Conservation (phyloP, 2,888 invertebrate species). For the Coecobrya sp. region DNA sequence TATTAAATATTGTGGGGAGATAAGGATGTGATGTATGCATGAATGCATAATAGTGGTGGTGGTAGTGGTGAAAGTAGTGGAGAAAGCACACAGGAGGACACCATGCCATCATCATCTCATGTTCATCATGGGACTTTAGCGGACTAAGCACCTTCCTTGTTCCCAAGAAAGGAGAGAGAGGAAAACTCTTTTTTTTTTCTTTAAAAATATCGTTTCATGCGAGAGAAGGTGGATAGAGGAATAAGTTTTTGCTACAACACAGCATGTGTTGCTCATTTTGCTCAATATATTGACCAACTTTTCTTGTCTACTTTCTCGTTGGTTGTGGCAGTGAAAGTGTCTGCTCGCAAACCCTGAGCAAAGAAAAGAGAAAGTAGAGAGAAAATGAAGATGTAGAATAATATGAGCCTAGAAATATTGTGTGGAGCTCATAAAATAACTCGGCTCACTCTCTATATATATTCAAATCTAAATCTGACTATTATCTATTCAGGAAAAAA, state of each 20-base stretch:
- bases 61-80: conserved; percentile 12
- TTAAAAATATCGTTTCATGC: conserved; percentile 55
- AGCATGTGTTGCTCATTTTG: conserved; percentile 76
- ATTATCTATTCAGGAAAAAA: conserved; percentile 15
- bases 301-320: neutral
- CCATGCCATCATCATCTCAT: neutral
- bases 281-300: conserved; percentile 63
- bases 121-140: conserved; percentile 37
- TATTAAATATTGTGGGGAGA: conserved; percentile 81
- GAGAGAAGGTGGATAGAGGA: neutral
- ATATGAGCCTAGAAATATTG: neutral
- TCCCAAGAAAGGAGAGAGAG: neutral
- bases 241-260: neutral
- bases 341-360: neutral
- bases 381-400: conserved; percentile 26
- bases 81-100: conserved; percentile 13
- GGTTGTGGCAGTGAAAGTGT: conserved; percentile 25
- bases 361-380: neutral
- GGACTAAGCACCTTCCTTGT: conserved; percentile 25
- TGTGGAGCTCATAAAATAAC: conserved; percentile 30
- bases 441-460: neutral
- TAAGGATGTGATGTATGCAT: conserved; percentile 80
- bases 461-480: conserved; percentile 20
- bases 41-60: conserved; percentile 69
- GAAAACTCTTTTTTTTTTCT: conserved; percentile 34